phyloP scores from a whole-genome alignment of 2,797 vertebrate species.

The Spinus olivaceus region DNA sequence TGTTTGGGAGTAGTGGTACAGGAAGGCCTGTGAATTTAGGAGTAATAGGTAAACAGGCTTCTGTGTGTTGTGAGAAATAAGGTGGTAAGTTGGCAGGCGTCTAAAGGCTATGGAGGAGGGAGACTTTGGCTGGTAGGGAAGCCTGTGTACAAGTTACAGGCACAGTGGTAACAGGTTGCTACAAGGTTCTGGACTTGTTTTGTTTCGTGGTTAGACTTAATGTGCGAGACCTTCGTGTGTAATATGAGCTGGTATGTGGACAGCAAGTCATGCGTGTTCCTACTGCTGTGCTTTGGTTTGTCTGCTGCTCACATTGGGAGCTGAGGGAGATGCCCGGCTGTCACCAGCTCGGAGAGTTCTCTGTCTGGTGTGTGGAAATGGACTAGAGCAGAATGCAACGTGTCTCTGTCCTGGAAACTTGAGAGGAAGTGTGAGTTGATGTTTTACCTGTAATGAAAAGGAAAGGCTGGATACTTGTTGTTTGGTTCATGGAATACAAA shows the following conservation, averaged over 20 bases:
- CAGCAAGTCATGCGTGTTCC: not conserved
- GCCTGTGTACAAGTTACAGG: not conserved
- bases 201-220: conserved; percentile 18
- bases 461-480: not conserved
- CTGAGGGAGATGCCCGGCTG: not conserved
- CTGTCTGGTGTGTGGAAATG: not conserved
- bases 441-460: not conserved
- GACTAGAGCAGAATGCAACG: accelerated
- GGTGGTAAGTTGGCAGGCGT: not conserved
- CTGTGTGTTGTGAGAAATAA: not conserved
- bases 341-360: not conserved
- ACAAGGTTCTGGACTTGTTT: conserved; percentile 41
- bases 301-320: not conserved
- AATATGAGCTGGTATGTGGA: conserved; percentile 10
- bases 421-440: not conserved
- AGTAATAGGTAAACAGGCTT: not conserved
- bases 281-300: not conserved
- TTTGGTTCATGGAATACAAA: not conserved
- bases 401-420: not conserved
- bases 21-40: not conserved
- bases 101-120: not conserved
- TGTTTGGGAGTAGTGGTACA: not conserved
- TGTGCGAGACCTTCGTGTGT: not conserved
- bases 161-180: conserved; percentile 24
- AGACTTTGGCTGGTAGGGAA: not conserved